Percentiles rank a stretch among this genome's conserved stretches.
Conservation (phyloP, 1,140 invertebrate species). For the Trichoplusia ni region DNA sequence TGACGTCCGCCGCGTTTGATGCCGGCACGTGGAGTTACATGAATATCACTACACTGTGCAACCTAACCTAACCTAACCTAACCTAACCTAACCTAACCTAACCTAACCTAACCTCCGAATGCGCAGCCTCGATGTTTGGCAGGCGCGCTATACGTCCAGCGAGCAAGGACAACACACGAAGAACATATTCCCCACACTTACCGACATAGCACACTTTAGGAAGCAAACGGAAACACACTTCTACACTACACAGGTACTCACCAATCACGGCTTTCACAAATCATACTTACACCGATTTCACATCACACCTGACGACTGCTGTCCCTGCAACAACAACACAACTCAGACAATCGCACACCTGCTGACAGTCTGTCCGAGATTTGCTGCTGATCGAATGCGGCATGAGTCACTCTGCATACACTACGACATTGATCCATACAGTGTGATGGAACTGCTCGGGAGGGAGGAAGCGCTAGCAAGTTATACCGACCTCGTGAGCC, state of each 20-base stretch:
- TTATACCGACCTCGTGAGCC: too few species aligned
- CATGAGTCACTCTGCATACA: too few species aligned
- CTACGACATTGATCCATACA: too few species aligned
- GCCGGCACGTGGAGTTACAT: too few species aligned
- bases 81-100: too few species aligned
- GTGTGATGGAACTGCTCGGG: too few species aligned
- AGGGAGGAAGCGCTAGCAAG: too few species aligned
- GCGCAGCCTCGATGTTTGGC: background rate
- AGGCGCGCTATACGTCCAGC: background rate
- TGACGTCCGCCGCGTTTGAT: too few species aligned
- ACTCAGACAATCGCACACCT: conserved; percentile 21
- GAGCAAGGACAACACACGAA: background rate
- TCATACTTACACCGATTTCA: too few species aligned
- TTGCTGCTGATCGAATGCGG: too few species aligned
- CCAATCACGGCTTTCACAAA: conserved; percentile 28
- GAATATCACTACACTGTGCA: too few species aligned
- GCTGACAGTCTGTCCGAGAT: background rate
- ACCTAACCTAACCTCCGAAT: background rate
- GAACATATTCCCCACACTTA: background rate
- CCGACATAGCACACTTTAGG: background rate
- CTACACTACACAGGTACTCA: conserved; percentile 20
- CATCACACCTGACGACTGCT: conserved; percentile 10
- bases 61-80: too few species aligned
- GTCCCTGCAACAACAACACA: conserved; percentile 25
- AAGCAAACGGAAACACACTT: background rate